These are phyloP conservation scores for Spondyliosoma cantharus DNA, from an alignment of 2,797 vertebrate genomes.

Conservation along the genomic window DNA sequence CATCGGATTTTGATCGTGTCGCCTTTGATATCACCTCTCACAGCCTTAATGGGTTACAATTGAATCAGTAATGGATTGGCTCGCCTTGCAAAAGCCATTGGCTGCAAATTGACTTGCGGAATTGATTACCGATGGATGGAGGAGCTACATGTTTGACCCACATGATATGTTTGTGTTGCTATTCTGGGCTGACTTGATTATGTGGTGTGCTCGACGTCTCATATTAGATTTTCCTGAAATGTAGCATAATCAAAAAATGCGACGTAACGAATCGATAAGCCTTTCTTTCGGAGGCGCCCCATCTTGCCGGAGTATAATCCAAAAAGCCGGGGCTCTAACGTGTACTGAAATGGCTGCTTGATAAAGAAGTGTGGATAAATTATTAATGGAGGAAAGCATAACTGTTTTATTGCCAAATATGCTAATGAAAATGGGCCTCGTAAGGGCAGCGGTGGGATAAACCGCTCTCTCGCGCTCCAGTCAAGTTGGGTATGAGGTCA, in stretches of 20 bases:
- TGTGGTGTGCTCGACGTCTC: slow-evolving; percentile 51
- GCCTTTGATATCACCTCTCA: slow-evolving; percentile 60
- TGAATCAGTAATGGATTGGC: slow-evolving; percentile 71
- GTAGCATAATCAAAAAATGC: slow-evolving; percentile 68
- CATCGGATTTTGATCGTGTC: slow-evolving; percentile 72
- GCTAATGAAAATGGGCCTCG: slow-evolving; percentile 56
- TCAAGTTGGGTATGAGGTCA: slow-evolving; percentile 52
- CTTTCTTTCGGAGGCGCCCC: slow-evolving; percentile 29
- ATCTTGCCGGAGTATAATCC: slow-evolving; percentile 29
- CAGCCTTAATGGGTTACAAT: slow-evolving; percentile 70
- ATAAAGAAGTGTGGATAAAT: slow-evolving; percentile 59
- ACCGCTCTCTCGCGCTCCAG: slow-evolving; percentile 25
- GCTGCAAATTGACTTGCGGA: slow-evolving; percentile 74
- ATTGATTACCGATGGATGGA: slow-evolving; percentile 75
- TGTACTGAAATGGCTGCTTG: slow-evolving; percentile 40
- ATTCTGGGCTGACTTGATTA: slow-evolving; percentile 69
- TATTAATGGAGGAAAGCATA: slow-evolving; percentile 65
- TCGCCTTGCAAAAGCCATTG: slow-evolving; percentile 62
- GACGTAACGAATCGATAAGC: slow-evolving; percentile 69
- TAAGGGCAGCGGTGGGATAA: slow-evolving; percentile 34
- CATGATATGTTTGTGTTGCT: slow-evolving; percentile 69
- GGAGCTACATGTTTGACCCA: slow-evolving; percentile 57
- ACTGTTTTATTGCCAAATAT: slow-evolving; percentile 72
- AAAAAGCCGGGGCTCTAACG: slow-evolving; percentile 24
- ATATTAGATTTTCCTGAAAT: slow-evolving; percentile 62